Evolutionary conservation across 2,888 invertebrate species (phyloP), one percentile per base, ranked within the genome.

Genomic region (Siphonodentalium dalli): DNA sequence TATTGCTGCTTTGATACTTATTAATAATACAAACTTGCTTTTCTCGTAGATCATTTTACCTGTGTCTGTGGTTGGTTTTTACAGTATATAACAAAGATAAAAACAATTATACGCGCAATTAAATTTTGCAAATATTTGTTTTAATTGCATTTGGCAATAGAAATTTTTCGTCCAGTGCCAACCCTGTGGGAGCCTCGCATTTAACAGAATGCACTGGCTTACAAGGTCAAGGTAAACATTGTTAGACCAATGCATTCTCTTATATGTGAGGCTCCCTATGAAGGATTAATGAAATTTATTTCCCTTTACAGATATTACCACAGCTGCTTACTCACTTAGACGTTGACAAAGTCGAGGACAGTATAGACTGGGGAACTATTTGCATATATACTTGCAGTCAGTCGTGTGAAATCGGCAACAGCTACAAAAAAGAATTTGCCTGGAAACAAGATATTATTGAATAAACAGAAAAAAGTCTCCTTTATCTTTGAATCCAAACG

Each of bases 291-390:
- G 11, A 21, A 15, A 26, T 27, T 23, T 28, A 23, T 34, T 28
- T 46, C n/a, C 33, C 21, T 0, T 69, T 93, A 82, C 93, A 93
- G 88, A 85, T 94, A 42, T 89, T 92, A 89, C 92, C 92, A 1
- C 92, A 92, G 78, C 82, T 91, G 55, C 78, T 93, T 21, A 88
- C 88, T 71, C 86, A 87, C 68, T 84, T 92, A 23, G 84, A 87
- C 58, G 85, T 89, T 58, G 88, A 89, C 31, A 81, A 85, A 58
- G 79, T 85, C 39, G 71, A 66, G 8, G 75, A 86, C 35, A 79
- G 79, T 54, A 83, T 96, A 15, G 97, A 98, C 82, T 97, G 94
- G 93, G 97, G 96, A 21, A 87, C 91, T 18, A 80, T 98, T 44
- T 87, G 87, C 40, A 82, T 97, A 23, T 98, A 90, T 80, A 93